Conservation (phyloP, 1,140 invertebrate species). For the Amphibalanus amphitrite region DNA sequence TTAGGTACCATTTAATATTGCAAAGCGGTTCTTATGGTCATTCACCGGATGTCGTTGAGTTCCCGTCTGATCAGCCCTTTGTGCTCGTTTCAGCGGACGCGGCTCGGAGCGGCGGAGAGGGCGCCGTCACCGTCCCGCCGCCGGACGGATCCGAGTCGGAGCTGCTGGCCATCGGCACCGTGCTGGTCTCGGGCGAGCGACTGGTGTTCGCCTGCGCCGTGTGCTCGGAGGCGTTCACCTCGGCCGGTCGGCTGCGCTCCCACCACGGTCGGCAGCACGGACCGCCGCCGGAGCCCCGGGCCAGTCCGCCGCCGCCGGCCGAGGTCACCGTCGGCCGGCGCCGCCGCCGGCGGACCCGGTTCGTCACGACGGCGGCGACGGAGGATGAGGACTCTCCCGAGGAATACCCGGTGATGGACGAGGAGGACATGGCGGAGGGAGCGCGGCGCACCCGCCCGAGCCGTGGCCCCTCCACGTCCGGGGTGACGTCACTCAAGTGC, state of each 20-base stretch:
- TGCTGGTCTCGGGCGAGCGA: not conserved
- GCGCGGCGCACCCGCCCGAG: too few species aligned
- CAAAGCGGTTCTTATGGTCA: too few species aligned
- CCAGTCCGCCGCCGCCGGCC: too few species aligned
- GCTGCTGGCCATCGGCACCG: not conserved
- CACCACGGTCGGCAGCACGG: not conserved
- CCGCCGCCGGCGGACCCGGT: too few species aligned
- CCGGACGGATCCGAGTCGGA: not conserved
- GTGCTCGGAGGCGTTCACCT: not conserved
- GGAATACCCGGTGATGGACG: too few species aligned
- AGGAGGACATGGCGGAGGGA: not conserved
- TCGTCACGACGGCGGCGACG: too few species aligned
- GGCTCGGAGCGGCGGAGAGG: not conserved
- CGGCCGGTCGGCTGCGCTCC: not conserved
- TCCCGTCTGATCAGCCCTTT: not conserved
- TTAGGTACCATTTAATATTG: too few species aligned
- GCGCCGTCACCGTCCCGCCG: not conserved
- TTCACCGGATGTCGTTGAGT: not conserved
- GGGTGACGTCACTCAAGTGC: not conserved
- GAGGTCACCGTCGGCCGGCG: too few species aligned
- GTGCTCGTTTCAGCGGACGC: not conserved
- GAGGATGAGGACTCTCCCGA: too few species aligned
- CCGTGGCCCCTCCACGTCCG: too few species aligned
- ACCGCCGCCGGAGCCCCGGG: not conserved
- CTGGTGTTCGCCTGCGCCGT: not conserved